Base-by-base conservation (phyloP, 2,797 vertebrate genomes). In the Benthosema pterotum region DNA sequence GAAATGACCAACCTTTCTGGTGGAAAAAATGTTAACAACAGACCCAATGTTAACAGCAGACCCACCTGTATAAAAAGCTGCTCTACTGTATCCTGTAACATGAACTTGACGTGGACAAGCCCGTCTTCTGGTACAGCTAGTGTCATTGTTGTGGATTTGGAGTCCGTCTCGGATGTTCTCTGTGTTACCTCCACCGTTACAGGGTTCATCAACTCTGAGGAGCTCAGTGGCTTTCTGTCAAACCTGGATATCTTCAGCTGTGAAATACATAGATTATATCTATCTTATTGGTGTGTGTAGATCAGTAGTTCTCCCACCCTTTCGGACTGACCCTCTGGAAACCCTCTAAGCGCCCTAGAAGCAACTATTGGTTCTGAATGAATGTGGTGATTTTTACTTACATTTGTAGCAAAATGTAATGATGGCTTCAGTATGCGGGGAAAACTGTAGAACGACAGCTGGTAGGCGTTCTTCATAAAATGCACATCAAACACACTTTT, bases 211-310 rank as follows among this genome's bases (percentile, higher is more conserved):
- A 57, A 12, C 50, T 85, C 87, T 38, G 8, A n/a, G 0, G 62
- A 58, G 63, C 56, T 67, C 68, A 91, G 73, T 0, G 81, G 68
- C 55, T 60, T 48, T 55, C 61, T 0, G 71, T 91, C 85, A 58
- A 69, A 85, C 67, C 82, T 78, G 1, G 69, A 80, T 74, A 91
- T 79, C 53, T 46, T 79, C 1, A 90, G 75, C 90, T 91, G 82
- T 15, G 12, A 46, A 52, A 42, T 0, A 54, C 1, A 73, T 5
- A 42, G n/a, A 5, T 12, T 1, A 32, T 32, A 2, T 22, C 4
- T 22, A 25, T 25, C 32, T 38, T 9, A 38, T 38, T 38, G 32
- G 32, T 38, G 7, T 38, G 7, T 38, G 22, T 25, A 25, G 22
- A 25, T 25, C 22, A 25, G 22, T 25, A 25, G 22, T 25, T 1